phyloP scores from a whole-genome alignment of 2,113 vertebrate genomes.

The Cathartes aura region DNA sequence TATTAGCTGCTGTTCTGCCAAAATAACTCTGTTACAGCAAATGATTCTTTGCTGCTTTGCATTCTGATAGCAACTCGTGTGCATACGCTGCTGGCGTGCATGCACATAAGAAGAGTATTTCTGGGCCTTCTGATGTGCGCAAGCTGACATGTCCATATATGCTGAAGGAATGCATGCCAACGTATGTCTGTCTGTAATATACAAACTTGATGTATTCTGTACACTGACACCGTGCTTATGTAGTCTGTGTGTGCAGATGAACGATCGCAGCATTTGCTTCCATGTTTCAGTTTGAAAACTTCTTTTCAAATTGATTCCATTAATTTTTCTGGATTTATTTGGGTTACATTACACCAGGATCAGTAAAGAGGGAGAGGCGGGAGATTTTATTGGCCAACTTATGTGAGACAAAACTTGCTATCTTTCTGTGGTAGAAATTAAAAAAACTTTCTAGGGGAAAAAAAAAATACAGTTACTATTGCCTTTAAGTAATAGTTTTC shows the following conservation, averaged over 20 bases:
- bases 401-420: background rate
- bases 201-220: background rate
- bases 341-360: background rate
- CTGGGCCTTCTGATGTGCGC: background rate
- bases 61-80: background rate
- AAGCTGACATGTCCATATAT: background rate
- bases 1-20: background rate
- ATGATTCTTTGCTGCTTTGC: background rate
- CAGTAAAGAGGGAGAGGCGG: background rate
- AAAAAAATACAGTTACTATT: background rate
- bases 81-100: background rate
- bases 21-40: background rate
- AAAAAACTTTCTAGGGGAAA: background rate
- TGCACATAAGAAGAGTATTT: background rate
- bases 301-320: background rate
- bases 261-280: background rate
- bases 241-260: background rate
- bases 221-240: background rate
- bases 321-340: background rate
- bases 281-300: background rate
- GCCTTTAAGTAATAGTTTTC: background rate
- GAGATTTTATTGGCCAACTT: background rate
- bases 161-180: background rate
- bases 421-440: background rate
- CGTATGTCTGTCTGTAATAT: accelerated